phyloP scores from a whole-genome alignment of 2,797 vertebrate genomes.

The Tamandua tetradactyla region DNA sequence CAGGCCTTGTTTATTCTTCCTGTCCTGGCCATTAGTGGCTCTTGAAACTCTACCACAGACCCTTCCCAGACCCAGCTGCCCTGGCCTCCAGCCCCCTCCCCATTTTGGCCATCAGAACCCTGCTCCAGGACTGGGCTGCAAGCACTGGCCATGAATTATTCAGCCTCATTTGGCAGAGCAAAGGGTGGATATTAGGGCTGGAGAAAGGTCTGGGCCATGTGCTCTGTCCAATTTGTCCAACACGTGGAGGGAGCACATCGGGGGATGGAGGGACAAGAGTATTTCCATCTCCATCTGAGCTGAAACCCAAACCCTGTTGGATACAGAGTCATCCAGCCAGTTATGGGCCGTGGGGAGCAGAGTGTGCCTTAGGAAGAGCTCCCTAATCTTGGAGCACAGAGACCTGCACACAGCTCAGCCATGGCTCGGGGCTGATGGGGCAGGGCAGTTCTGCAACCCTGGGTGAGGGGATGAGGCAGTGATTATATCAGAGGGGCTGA shows the following conservation, averaged over 20 bases:
- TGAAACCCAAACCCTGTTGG: not conserved
- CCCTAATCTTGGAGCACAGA: not conserved
- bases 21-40: constrained; percentile 62
- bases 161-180: constrained; percentile 31
- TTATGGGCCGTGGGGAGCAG: not conserved
- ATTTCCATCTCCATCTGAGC: not conserved
- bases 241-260: not conserved
- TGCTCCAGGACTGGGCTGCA: not conserved
- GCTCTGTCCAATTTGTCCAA: not conserved
- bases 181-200: not conserved
- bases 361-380: not conserved
- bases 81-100: not conserved
- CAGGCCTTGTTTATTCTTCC: constrained; percentile 58
- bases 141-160: constrained; percentile 69
- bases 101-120: constrained; percentile 49
- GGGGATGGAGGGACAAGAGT: not conserved
- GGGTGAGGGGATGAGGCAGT: not conserved
- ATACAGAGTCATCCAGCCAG: not conserved
- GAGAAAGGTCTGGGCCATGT: not conserved
- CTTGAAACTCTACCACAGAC: constrained; percentile 5
- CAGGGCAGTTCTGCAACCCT: rapidly evolving
- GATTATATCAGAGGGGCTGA: not conserved
- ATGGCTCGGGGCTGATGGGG: rapidly evolving
- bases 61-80: constrained; percentile 50
- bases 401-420: not conserved